Evolutionary conservation across 2,113 vertebrate species (phyloP).

Genomic region (Eurystomus gularis): DNA sequence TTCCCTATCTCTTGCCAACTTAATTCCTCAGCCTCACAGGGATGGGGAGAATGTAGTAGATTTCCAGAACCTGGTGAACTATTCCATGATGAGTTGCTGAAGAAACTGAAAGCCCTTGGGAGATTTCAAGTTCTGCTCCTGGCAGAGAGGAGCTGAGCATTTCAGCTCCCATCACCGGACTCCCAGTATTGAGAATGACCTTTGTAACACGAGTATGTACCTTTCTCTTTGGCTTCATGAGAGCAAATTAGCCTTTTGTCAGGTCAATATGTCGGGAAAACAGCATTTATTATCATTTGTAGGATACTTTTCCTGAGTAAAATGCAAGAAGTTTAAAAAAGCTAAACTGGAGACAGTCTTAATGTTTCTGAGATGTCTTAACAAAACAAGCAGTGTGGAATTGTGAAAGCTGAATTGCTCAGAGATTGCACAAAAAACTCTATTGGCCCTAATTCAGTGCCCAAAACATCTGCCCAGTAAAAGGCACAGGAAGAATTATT

Average conservation of each 20-base stretch:
- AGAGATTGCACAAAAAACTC: neutral
- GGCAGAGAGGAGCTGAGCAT: neutral
- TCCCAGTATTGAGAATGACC: neutral
- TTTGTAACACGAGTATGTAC: neutral
- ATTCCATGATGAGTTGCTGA: neutral
- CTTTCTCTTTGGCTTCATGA: neutral
- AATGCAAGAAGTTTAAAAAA: neutral
- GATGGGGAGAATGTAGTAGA: neutral
- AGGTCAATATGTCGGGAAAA: neutral
- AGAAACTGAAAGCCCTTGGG: neutral
- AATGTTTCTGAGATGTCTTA: neutral
- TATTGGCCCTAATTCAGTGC: neutral
- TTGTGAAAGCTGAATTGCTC: neutral
- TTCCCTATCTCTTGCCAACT: neutral
- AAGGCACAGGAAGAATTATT: neutral
- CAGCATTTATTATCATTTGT: neutral
- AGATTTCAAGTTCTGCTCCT: neutral
- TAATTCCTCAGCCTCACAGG: neutral
- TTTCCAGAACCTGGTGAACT: neutral
- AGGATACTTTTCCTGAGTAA: neutral
- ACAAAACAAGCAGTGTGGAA: neutral
- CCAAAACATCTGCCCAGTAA: neutral
- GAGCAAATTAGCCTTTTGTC: neutral
- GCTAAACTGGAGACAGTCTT: neutral
- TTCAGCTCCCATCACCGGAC: neutral